These are phyloP conservation scores for Hipposideros larvatus DNA, from an alignment of 2,797 vertebrate genomes.

Conservation along the genomic window DNA sequence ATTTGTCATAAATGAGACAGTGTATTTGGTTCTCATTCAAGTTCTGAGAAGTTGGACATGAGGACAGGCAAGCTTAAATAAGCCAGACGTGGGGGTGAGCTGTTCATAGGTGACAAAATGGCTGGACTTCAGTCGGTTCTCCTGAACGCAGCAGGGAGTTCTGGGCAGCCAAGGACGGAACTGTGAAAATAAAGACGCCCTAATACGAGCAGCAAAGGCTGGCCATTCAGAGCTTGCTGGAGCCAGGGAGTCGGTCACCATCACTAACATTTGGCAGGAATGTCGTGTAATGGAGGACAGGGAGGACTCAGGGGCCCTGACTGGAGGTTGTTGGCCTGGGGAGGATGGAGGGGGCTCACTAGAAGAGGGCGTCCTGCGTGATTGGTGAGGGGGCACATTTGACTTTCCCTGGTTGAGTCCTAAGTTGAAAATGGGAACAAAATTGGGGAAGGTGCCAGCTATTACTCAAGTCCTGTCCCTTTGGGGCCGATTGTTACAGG, in stretches of 20 bases:
- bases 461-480: neutral
- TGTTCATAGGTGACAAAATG: neutral
- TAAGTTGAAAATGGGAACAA: neutral
- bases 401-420: neutral
- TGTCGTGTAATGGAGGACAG: fast-evolving
- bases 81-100: fast-evolving
- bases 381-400: neutral
- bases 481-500: neutral
- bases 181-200: neutral
- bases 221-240: neutral
- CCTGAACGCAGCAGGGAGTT: neutral
- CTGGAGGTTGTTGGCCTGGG: neutral
- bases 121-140: neutral
- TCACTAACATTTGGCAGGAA: too few relatives aligned
- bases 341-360: neutral
- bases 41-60: neutral
- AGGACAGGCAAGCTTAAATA: neutral
- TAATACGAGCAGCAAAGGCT: neutral
- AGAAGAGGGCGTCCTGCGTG: fast-evolving
- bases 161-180: neutral
- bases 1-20: neutral
- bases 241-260: neutral
- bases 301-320: neutral
- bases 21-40: neutral
- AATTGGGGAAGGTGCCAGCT: neutral